A percentile compares a stretch with the other conserved stretches of the same genome.
These are phyloP conservation scores for Tachyglossus aculeatus DNA, from an alignment of 2,797 vertebrate species.

Conservation along the genomic window DNA sequence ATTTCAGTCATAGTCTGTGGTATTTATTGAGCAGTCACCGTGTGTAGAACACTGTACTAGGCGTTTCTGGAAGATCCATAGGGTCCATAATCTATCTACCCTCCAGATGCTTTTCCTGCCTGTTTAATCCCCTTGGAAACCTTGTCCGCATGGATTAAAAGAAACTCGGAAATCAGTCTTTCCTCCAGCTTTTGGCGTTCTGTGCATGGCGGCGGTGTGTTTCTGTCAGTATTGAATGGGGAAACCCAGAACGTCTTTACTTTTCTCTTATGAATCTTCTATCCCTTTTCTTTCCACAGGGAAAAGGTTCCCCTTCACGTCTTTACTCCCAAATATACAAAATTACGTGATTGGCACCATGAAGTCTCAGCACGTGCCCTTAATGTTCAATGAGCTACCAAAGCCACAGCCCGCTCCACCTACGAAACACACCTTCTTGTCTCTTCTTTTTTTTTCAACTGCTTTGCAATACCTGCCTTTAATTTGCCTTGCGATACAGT, in stretches of 20 bases:
- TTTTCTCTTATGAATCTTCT: slow-evolving; percentile 72
- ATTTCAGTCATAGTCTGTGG: too few relatives aligned
- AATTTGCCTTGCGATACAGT: slow-evolving; percentile 54
- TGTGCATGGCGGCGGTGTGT: slow-evolving; percentile 74
- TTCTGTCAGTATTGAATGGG: background rate
- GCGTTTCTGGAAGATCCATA: too few relatives aligned
- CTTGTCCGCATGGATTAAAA: background rate
- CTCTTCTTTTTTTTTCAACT: slow-evolving; percentile 58
- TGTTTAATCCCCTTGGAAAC: too few relatives aligned
- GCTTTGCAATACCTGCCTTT: slow-evolving; percentile 52
- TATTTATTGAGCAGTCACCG: too few relatives aligned
- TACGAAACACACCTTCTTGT: slow-evolving; percentile 61
- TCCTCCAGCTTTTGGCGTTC: slow-evolving; percentile 19
- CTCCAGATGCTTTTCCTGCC: too few relatives aligned
- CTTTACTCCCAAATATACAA: slow-evolving; percentile 92
- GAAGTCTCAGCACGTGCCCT: slow-evolving; percentile 92
- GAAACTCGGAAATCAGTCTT: background rate
- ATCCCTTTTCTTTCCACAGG: slow-evolving; percentile 80
- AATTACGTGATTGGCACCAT: slow-evolving; percentile 98
- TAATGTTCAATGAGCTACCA: slow-evolving; percentile 84
- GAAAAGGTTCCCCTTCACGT: slow-evolving; percentile 89
- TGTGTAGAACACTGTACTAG: too few relatives aligned
- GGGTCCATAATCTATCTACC: too few relatives aligned
- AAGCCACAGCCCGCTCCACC: slow-evolving; percentile 48
- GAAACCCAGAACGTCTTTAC: slow-evolving; percentile 32